Evolutionary conservation across 2,888 invertebrate species (phyloP).

Genomic region (Oscheius sp.): DNA sequence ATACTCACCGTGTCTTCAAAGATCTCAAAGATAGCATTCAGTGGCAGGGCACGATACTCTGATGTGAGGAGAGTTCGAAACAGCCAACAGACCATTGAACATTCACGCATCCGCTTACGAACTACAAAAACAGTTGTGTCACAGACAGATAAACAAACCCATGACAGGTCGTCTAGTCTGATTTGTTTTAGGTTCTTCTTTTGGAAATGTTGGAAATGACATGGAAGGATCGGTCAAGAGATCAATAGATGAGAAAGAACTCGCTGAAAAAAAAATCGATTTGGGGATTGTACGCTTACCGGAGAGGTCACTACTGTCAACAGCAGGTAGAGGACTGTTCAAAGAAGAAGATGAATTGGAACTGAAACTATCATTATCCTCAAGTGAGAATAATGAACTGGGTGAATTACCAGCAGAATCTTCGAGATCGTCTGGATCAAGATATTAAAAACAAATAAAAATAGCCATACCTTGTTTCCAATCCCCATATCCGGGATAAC

Average conservation of each 20-base stretch:
- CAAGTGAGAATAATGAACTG: conserved; percentile 23
- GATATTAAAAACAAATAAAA: background rate
- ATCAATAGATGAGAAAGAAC: conserved; percentile 19
- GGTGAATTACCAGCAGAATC: conserved; percentile 33
- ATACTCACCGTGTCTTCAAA: conserved; percentile 50
- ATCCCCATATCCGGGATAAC: conserved; percentile 1
- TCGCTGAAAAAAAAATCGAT: conserved; percentile 24
- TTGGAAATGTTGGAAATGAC: conserved; percentile 2
- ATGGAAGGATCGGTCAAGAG: conserved; percentile 23
- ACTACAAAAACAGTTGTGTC: conserved; percentile 34
- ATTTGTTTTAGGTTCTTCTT: conserved; percentile 19
- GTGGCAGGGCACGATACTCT: conserved; percentile 52
- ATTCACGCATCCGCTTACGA: conserved; percentile 48
- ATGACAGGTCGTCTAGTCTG: conserved; percentile 20
- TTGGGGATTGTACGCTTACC: background rate
- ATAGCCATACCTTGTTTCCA: conserved; percentile 6
- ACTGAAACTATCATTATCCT: conserved; percentile 17
- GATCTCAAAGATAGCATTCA: conserved; percentile 52
- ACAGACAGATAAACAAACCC: conserved; percentile 23
- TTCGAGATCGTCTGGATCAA: too few relatives aligned
- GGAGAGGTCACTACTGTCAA: conserved; percentile 15
- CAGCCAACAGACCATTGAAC: conserved; percentile 56
- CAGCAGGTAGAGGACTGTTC: conserved; percentile 3
- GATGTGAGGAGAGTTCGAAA: conserved; percentile 54
- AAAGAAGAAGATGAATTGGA: background rate